Percentiles rank a stretch among this genome's conserved stretches.
These are phyloP conservation scores for Chironomus tentans DNA, from an alignment of 2,888 invertebrate genomes.

Conservation along the genomic window DNA sequence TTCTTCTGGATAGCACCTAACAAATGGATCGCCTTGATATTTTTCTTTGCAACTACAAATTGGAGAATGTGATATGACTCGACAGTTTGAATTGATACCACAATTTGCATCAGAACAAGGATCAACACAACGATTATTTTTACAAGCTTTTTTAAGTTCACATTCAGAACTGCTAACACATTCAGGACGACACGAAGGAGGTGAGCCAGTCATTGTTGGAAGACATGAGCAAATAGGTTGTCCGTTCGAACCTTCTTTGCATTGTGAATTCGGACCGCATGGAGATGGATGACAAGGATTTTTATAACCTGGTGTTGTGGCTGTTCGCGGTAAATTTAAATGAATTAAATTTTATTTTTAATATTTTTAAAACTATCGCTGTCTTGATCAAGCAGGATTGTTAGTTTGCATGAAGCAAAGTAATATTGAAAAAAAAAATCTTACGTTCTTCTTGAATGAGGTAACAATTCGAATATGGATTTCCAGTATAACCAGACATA, in stretches of 20 bases:
- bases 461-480: neutral
- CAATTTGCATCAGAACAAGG: conserved; percentile 55
- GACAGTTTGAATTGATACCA: conserved; percentile 55
- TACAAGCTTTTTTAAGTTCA: conserved; percentile 54
- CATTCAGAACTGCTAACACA: conserved; percentile 66
- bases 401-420: neutral
- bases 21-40: conserved; percentile 59
- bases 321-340: neutral
- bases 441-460: neutral
- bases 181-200: conserved; percentile 63
- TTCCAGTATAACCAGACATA: conserved; percentile 47
- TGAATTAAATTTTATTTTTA: neutral
- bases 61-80: conserved; percentile 68
- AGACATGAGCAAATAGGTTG: conserved; percentile 65
- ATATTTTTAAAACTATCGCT: neutral
- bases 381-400: neutral
- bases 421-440: neutral
- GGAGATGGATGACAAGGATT: conserved; percentile 69
- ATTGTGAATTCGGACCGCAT: conserved; percentile 75
- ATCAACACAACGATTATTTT: conserved; percentile 61
- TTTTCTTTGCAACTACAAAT: conserved; percentile 59
- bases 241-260: conserved; percentile 53
- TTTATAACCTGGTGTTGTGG: neutral
- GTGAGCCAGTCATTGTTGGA: conserved; percentile 53
- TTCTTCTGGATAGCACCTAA: conserved; percentile 49